Evolutionary conservation across 1,140 invertebrate species (phyloP).

Genomic region (Drosophila ananassae): DNA sequence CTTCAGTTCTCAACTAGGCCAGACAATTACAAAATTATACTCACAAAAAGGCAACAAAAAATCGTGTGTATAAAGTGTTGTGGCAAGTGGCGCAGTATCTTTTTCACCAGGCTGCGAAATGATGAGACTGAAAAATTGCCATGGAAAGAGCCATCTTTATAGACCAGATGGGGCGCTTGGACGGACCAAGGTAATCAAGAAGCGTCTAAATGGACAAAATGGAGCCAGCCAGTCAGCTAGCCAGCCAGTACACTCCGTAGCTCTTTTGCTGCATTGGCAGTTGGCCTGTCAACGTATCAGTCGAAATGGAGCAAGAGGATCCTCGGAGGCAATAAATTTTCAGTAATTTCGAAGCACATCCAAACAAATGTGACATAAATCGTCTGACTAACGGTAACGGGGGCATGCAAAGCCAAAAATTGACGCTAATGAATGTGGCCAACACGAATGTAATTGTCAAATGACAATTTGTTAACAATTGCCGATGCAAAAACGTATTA

Average conservation of each 20-base stretch:
- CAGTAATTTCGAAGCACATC: constrained; percentile 45
- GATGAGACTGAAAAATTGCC: constrained; percentile 59
- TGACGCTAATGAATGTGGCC: constrained; percentile 72
- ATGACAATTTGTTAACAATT: constrained; percentile 76
- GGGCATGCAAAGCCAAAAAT: constrained; percentile 62
- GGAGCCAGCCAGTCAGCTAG: constrained; percentile 53
- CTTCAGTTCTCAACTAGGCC: constrained; percentile 56
- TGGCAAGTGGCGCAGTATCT: constrained; percentile 52
- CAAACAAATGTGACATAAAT: constrained; percentile 61
- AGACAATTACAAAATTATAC: constrained; percentile 71
- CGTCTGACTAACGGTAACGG: constrained; percentile 52
- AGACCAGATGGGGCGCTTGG: constrained; percentile 35
- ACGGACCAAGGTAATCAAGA: constrained; percentile 71
- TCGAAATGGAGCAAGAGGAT: constrained; percentile 70
- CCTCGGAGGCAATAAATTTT: constrained; percentile 69
- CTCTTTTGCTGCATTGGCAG: constrained; percentile 19
- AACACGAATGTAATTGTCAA: constrained; percentile 71
- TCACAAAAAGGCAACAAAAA: constrained; percentile 27
- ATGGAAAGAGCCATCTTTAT: constrained; percentile 60
- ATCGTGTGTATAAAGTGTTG: constrained; percentile 26
- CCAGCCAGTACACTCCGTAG: constrained; percentile 3
- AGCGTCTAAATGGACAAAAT: constrained; percentile 79
- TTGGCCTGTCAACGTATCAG: constrained; percentile 72
- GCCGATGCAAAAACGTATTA: constrained; percentile 23
- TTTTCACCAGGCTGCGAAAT: constrained; percentile 44